Evolutionary conservation across 2,888 invertebrate species (phyloP), one percentile per base, ranked within the genome.

Genomic region (Reticulitermes lucifugus): DNA sequence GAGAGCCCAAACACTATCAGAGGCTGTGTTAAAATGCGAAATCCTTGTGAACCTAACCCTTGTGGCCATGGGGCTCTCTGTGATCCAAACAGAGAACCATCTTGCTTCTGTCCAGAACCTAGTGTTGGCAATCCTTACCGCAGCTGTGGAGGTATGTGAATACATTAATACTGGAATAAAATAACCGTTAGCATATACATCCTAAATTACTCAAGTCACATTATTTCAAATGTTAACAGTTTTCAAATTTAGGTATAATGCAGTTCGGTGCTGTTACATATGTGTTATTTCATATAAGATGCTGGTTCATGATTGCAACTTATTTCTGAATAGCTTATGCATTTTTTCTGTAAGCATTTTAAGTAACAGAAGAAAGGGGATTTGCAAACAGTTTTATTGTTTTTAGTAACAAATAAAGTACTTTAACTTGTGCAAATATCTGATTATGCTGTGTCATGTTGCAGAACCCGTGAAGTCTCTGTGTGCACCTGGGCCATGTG

Each of bases 1-100:
- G 97, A 97, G 91, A 96, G 96, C 90, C 96, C 96, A 0, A 97
- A 97, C 89, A 97, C 97, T 0, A 95, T 97, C 73, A 92, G 97
- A 89, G 97, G 97, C 75, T 97, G 97, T 88, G 92, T 96, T 10
- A 95, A 96, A 90, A 94, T 95, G 86, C 92, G 94, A 85, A 96
- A 97, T 90, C 95, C 95, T 12, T 97, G 97, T 89, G 95, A 96
- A 89, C 96, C 96, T 2, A 96, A 95, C 89, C 95, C 95, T 10
- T 97, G 97, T 88, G 97, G 97, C 41, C 90, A 91, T 43, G 95
- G 95, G 79, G 97, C 97, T 75, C 92, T 95, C 70, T 97, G 97
- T 89, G 96, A 97, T 91, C 95, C 96, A 43, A 94, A 94, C 86
- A 93, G 95, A 88, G 93, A 93, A 87, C 97, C 97, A 35, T 94